Conservation (phyloP, 2,888 invertebrate species). For the Lydus trimaculatus region DNA sequence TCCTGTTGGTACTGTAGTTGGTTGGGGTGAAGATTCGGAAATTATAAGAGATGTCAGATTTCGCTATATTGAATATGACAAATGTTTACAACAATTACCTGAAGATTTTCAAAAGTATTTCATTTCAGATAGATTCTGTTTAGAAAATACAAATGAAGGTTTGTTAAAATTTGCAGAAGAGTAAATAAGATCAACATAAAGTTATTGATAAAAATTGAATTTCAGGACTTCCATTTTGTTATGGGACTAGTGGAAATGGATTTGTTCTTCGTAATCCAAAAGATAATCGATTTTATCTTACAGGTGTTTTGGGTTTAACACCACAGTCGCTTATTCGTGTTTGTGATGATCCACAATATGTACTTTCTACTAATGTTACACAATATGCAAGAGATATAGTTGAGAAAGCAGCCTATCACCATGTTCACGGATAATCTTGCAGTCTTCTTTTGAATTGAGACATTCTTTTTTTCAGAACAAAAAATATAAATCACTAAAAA, state of each 20-base stretch:
- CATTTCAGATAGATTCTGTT: constrained; percentile 47
- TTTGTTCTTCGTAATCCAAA: constrained; percentile 52
- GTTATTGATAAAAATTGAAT: constrained; percentile 10
- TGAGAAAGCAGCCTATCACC: background rate
- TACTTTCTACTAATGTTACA: constrained; percentile 56
- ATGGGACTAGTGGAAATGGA: constrained; percentile 63
- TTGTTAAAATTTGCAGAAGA: background rate
- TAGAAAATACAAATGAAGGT: constrained; percentile 41
- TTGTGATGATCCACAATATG: constrained; percentile 52
- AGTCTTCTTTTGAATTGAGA: no score
- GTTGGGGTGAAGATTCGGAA: constrained; percentile 20
- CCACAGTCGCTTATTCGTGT: constrained; percentile 37
- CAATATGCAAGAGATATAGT: constrained; percentile 41
- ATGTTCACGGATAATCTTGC: background rate
- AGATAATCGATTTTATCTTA: constrained; percentile 55
- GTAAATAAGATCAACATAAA: no score
- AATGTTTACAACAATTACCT: constrained; percentile 39
- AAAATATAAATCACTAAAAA: no score
- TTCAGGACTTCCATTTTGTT: constrained; percentile 59
- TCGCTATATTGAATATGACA: constrained; percentile 35
- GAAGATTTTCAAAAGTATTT: constrained; percentile 33
- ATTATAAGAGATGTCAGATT: constrained; percentile 43
- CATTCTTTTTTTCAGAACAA: no score
- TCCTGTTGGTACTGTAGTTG: constrained; percentile 4
- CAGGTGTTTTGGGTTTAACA: constrained; percentile 61